Evolutionary conservation across 2,888 invertebrate species (phyloP).

Genomic region (Auanema sp.): DNA sequence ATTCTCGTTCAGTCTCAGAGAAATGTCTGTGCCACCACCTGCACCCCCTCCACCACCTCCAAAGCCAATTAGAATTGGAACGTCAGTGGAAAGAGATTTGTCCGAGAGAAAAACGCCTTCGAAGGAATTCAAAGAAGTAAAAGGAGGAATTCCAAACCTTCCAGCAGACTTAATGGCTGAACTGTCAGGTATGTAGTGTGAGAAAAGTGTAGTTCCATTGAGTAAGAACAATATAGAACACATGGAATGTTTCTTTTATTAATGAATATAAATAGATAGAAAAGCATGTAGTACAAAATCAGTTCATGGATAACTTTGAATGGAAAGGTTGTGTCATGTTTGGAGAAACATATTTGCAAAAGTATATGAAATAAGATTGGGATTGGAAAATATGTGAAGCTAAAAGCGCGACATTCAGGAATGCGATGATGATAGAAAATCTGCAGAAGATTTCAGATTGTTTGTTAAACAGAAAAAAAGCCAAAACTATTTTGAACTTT

Average conservation of each 20-base stretch:
- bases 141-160: conserved; percentile 18
- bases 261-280: neutral
- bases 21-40: conserved; percentile 41
- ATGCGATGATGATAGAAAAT: no score
- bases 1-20: conserved; percentile 16
- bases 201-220: neutral
- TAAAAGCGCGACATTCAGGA: no score
- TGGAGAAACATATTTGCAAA: no score
- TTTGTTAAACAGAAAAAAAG: no score
- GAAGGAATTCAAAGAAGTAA: conserved; percentile 21
- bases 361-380: no score
- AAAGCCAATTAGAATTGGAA: conserved; percentile 31
- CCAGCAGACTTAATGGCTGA: conserved; percentile 21
- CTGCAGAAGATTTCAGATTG: no score
- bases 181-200: conserved; percentile 4
- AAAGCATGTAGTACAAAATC: neutral
- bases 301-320: no score
- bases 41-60: conserved; percentile 45
- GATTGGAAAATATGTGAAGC: no score
- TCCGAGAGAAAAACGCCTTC: neutral
- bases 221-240: neutral
- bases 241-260: neutral
- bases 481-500: no score
- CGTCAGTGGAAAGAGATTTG: conserved; percentile 13
- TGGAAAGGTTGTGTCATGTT: no score